A percentile compares a stretch with the other conserved stretches of the same genome.
Evolutionary conservation across 2,113 vertebrate species (phyloP).

Genomic region (Macroglossus sobrinus): DNA sequence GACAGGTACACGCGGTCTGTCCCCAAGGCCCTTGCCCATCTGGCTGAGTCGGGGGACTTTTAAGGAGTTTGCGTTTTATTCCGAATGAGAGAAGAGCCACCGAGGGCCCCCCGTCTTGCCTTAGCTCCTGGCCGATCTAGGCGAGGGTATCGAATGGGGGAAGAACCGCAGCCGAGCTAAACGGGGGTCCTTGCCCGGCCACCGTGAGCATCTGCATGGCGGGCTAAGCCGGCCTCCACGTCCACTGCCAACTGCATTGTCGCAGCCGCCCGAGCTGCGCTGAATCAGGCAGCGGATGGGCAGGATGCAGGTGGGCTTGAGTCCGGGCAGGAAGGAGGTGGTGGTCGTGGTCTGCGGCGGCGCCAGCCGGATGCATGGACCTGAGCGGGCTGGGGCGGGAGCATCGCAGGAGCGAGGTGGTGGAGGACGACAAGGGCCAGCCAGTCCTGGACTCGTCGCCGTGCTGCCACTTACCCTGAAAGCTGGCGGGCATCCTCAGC

Average conservation of each 20-base stretch:
- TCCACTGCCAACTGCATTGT: fast-evolving
- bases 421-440: fast-evolving
- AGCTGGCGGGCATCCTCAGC: not conserved
- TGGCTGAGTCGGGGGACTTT: not conserved
- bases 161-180: not conserved
- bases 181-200: not conserved
- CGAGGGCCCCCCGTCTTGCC: not conserved
- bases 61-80: not conserved
- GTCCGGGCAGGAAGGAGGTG: not conserved
- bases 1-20: not conserved
- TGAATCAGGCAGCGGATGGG: not conserved
- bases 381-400: not conserved
- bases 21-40: not conserved
- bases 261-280: fast-evolving
- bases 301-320: not conserved
- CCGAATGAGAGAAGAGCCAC: not conserved
- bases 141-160: not conserved
- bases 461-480: fast-evolving
- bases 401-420: fast-evolving
- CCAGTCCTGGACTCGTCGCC: not conserved
- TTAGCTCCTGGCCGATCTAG: not conserved
- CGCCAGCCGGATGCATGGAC: not conserved
- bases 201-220: not conserved
- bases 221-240: fast-evolving
- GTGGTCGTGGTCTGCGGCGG: not conserved